Evolutionary conservation across 2,888 invertebrate species (phyloP).

Genomic region (Agelastica alni): DNA sequence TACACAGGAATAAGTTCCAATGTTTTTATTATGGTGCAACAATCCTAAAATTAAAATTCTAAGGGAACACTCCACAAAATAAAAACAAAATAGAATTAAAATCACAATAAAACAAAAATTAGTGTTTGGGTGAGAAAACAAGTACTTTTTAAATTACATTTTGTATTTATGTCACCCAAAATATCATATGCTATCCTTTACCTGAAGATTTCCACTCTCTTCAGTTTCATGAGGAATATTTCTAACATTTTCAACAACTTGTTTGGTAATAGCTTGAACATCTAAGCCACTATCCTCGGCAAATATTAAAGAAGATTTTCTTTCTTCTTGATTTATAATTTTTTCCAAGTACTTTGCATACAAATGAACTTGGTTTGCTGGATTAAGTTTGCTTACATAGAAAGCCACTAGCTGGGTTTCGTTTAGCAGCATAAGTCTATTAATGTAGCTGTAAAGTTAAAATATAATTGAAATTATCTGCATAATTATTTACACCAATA

Average conservation of each 20-base stretch:
- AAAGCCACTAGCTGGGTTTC: slow-evolving; percentile 81
- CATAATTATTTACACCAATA: too few relatives aligned
- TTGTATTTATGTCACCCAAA: too few relatives aligned
- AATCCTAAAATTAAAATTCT: too few relatives aligned
- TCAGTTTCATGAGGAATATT: slow-evolving; percentile 53
- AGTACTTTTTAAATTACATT: too few relatives aligned
- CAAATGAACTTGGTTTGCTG: slow-evolving; percentile 61
- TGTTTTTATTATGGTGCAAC: too few relatives aligned
- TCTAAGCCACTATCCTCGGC: slow-evolving; percentile 78
- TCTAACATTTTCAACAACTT: slow-evolving; percentile 79
- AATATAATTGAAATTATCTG: too few relatives aligned
- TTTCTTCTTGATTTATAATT: slow-evolving; percentile 67
- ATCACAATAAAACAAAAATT: too few relatives aligned
- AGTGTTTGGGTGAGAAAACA: too few relatives aligned
- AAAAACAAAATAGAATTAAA: too few relatives aligned
- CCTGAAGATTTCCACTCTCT: slow-evolving; percentile 49
- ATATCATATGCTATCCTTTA: slow-evolving; percentile 24
- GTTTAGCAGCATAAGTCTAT: slow-evolving; percentile 71
- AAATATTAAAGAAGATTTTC: slow-evolving; percentile 69
- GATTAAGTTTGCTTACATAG: slow-evolving; percentile 81
- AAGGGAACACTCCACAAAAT: too few relatives aligned
- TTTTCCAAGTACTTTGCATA: slow-evolving; percentile 74
- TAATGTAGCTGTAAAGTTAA: slow-evolving; percentile 61
- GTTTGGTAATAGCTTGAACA: slow-evolving; percentile 80
- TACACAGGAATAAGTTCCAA: too few relatives aligned